Base-by-base conservation (phyloP, 30 jellyfish, hydroid and myxozoan species). In the Morbakka virulenta region DNA sequence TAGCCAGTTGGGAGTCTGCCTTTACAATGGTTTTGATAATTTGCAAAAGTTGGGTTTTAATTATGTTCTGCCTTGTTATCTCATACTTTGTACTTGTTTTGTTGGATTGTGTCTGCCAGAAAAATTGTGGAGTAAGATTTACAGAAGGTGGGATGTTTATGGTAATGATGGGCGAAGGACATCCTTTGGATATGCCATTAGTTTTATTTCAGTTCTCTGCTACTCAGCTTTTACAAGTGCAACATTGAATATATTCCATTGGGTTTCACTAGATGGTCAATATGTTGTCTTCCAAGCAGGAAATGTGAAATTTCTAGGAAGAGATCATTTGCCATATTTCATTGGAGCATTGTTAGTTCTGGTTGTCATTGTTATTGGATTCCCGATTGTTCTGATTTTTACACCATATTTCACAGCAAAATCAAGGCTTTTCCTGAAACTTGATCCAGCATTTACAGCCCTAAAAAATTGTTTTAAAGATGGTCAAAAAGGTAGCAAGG, bases 121-220 rank as follows among this genome's bases (percentile, higher is more conserved):
- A 29, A 62, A 50, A 32, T 20, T 69, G 11, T 61, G 86, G 94
- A 57, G 41, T 34, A 82, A 77, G 74, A 28, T 81, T 47, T 83
- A 82, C 61, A 35, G 81, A 21, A 63, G 76, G 36, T 72, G 12
- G 25, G 0, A 48, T 13, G 20, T 32, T 6, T 31, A 20, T 35
- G 66, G 72, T 27, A 68, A 76, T 9, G n/a, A 77, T 4, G 33
- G 52, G 11, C 95, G 89, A 2, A 32, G 62, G 70, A 64, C 64
- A 11, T 89, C 97, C 2, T 89, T 82, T 82, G 97, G 97, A 6
- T 57, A 95, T 32, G 89, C 89, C 11, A 50, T 79, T 31, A 82
- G 66, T 31, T 79, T 79, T 57, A 79, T 79, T 64, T 65, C 82
- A 47, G 82, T 79, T 14, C 0, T 79, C 20, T 81, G 82, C 1